These are phyloP conservation scores for Encarsia formosa DNA, from an alignment of 2,888 invertebrate genomes.

Conservation along the genomic window DNA sequence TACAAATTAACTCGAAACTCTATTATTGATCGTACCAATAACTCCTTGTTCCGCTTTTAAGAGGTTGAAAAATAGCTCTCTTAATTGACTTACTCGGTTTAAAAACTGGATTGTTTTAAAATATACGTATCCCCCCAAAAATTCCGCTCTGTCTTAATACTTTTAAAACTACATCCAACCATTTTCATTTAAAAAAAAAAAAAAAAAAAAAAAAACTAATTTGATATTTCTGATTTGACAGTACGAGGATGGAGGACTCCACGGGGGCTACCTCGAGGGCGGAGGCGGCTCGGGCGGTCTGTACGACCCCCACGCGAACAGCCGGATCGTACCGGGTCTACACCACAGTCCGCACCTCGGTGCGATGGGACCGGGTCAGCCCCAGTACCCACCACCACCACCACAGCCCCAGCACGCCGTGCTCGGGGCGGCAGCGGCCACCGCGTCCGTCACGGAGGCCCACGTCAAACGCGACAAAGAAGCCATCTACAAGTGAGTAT, in stretches of 20 bases:
- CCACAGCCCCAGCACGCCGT: conserved; percentile 74
- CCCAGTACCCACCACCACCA: conserved; percentile 73
- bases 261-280: conserved; percentile 79
- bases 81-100: too few species aligned
- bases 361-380: conserved; percentile 50
- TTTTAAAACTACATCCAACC: too few species aligned
- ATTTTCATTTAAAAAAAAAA: background rate
- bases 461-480: conserved; percentile 93
- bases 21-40: too few species aligned
- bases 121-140: too few species aligned
- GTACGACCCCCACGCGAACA: conserved; percentile 73
- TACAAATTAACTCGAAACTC: too few species aligned
- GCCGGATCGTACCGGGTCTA: conserved; percentile 57
- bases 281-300: conserved; percentile 61
- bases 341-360: conserved; percentile 62
- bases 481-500: conserved; percentile 95
- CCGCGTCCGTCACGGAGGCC: conserved; percentile 75
- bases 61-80: too few species aligned
- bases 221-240: conserved; percentile 49
- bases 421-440: conserved; percentile 58
- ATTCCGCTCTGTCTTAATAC: too few species aligned
- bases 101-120: too few species aligned
- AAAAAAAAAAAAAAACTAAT: background rate
- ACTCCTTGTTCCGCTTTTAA: too few species aligned
- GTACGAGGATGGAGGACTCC: conserved; percentile 90